Evolutionary conservation across 2,113 vertebrate species (phyloP).

Genomic region (Laticauda colubrina): DNA sequence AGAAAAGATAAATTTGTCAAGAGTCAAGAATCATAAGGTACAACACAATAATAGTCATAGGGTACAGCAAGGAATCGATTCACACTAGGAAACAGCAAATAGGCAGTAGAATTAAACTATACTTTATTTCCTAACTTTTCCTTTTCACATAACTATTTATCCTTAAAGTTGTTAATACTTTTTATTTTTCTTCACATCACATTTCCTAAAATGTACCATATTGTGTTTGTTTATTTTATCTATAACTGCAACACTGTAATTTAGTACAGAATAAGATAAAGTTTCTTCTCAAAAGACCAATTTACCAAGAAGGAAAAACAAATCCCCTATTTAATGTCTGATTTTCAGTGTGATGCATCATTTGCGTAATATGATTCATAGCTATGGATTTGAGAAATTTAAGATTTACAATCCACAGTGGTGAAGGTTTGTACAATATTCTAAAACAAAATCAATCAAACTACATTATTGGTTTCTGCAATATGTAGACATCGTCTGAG

Average conservation of each 20-base stretch:
- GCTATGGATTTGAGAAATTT: not conserved
- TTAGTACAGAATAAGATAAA: not conserved
- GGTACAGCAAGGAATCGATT: too few relatives aligned
- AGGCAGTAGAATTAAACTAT: constrained; percentile 29
- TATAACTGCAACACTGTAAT: not conserved
- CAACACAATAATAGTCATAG: too few relatives aligned
- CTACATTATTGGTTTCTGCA: not conserved
- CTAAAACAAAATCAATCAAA: not conserved
- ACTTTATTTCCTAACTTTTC: not conserved
- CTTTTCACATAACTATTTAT: not conserved
- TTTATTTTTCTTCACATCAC: not conserved
- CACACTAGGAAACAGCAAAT: fast-evolving
- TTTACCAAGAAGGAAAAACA: not conserved
- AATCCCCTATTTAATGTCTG: not conserved
- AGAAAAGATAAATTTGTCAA: too few relatives aligned
- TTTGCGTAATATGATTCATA: not conserved
- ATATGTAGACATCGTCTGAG: not conserved
- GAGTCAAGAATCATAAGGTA: too few relatives aligned
- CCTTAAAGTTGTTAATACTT: not conserved
- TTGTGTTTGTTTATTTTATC: not conserved
- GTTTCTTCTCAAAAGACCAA: not conserved
- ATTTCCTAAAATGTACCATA: not conserved
- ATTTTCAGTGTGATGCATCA: not conserved
- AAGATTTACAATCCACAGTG: not conserved
- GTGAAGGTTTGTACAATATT: not conserved